Evolutionary conservation across 2,888 invertebrate species (phyloP), one percentile per base, ranked within the genome.

Genomic region (Scaptomyza reducta): DNA sequence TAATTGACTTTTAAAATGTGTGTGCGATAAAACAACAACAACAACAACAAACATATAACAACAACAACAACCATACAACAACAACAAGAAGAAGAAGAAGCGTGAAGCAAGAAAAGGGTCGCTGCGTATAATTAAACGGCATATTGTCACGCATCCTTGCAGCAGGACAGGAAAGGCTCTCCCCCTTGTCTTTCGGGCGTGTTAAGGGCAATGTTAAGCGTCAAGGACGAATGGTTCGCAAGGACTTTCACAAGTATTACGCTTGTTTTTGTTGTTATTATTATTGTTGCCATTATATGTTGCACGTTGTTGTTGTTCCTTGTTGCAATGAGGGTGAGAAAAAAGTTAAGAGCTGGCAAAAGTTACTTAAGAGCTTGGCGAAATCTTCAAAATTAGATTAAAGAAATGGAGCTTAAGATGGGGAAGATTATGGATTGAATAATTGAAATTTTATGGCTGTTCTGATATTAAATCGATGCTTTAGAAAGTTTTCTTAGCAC

Each of bases 1-100:
- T 83, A 83, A 88, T 83, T 88, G 83, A 88, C 88, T 83, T 83
- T 83, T 83, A 83, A 83, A 83, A 88, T 82, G 82, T 82, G 82
- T 82, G 82, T 76, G 88, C 79, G 88, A 82, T 87, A 82, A 87
- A 74, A 55, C 82, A 82, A 70, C 77, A 86, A 76, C 59, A 84
- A 46, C 62, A 79, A 41, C 62, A 78, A 33, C 57, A 65, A 13
- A n/a, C n/a, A n/a, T n/a, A n/a, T n/a, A n/a, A n/a, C n/a, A n/a
- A n/a, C n/a, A n/a, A n/a, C n/a, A 62, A 31, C 60, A 64, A 44
- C 65, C n/a, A n/a, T 57, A 42, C 42, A 66, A 10, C 41, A 46
- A 10, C 31, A 0, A 29, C 5, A 11, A 10, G 11, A 1, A 22
- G 33, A 35, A 16, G 38, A 6, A 7, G 42, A 11, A 0, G 18